phyloP scores from a whole-genome alignment of 2,113 vertebrate species.

The Hippopotamus amphibius region DNA sequence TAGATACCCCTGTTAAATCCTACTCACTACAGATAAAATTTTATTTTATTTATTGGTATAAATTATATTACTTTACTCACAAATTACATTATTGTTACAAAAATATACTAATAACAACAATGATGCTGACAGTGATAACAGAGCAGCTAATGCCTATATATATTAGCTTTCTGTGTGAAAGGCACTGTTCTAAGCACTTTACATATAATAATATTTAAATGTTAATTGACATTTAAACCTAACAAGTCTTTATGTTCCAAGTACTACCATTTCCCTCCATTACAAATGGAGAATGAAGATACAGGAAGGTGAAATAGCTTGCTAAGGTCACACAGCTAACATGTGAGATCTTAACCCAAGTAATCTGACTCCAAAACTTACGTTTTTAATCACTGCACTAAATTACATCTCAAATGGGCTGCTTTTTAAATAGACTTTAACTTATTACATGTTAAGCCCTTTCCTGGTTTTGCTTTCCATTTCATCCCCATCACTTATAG shows the following conservation, averaged over 20 bases:
- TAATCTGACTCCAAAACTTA: not conserved
- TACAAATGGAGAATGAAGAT: not conserved
- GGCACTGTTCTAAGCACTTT: not conserved
- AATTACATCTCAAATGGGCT: not conserved
- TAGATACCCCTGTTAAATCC: not conserved
- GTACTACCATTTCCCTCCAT: not conserved
- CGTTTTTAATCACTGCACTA: not conserved
- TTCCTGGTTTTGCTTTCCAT: not conserved
- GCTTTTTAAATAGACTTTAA: not conserved
- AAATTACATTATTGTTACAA: not conserved
- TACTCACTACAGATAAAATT: not conserved
- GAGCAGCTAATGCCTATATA: not conserved
- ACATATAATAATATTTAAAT: not conserved
- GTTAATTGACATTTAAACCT: conserved; percentile 1
- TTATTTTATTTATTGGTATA: not conserved
- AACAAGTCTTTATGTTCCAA: not conserved
- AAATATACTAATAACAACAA: not conserved
- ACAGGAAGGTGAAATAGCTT: not conserved
- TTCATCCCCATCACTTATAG: not conserved
- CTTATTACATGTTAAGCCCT: not conserved
- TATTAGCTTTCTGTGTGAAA: not conserved
- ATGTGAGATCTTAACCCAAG: not conserved
- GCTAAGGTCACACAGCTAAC: not conserved
- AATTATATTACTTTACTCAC: not conserved
- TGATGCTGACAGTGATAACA: not conserved